Evolutionary conservation across 2,113 vertebrate genomes (phyloP).

Genomic region (Bucco capensis): DNA sequence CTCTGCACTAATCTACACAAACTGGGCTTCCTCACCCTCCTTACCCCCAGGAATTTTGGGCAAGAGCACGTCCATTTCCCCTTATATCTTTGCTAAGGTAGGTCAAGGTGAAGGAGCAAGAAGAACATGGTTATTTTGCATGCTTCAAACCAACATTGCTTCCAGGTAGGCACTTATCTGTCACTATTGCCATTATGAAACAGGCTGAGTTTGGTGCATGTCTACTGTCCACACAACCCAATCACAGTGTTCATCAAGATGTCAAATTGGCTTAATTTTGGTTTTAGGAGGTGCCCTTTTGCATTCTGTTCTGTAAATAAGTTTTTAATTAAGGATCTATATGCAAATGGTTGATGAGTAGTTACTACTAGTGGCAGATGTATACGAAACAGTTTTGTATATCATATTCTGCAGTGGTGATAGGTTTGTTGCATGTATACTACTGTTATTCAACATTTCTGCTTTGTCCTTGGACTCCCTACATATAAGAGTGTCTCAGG

Average conservation of each 20-base stretch:
- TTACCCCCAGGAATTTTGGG: background rate
- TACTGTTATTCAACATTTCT: background rate
- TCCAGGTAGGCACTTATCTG: background rate
- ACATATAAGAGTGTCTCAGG: fast-evolving
- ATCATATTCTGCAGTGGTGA: fast-evolving
- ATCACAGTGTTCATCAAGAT: background rate
- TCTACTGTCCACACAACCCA: background rate
- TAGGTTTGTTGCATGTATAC: no score
- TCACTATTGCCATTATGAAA: background rate
- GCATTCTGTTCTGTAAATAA: background rate
- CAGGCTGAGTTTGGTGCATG: background rate
- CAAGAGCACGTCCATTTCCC: background rate
- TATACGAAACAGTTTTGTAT: background rate
- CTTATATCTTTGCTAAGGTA: background rate
- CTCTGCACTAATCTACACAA: background rate
- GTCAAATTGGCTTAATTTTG: background rate
- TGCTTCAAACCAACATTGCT: background rate
- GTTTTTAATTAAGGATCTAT: background rate
- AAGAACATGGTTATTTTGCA: fast-evolving
- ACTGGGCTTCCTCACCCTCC: background rate
- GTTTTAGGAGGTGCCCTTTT: background rate
- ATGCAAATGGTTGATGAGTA: background rate
- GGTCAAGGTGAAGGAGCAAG: background rate
- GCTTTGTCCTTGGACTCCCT: background rate
- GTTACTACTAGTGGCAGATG: background rate